Conservation (phyloP, 64 coral and sea anemone species). For the Stylophora pistillata region DNA sequence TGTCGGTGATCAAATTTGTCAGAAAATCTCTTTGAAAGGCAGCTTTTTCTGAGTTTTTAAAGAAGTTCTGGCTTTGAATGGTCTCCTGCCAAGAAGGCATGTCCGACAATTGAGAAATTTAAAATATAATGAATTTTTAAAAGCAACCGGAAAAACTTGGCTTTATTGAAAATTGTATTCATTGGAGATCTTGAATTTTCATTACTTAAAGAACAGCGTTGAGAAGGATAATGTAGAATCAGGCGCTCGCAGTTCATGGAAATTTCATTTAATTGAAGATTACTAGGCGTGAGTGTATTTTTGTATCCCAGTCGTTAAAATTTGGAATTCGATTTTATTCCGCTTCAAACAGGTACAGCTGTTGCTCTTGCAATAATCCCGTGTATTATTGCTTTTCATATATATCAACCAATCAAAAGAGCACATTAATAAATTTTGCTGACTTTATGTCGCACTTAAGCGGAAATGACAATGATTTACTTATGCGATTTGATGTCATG, state of each 20-base stretch:
- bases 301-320: background rate
- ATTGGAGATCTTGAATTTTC: background rate
- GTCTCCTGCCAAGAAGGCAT: no score
- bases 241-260: no score
- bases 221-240: no score
- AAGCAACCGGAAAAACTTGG: constrained; percentile 10
- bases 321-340: background rate
- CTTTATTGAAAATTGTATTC: background rate
- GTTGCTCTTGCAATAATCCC: background rate
- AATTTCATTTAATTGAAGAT: no score
- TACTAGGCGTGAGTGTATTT: no score
- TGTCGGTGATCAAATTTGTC: no score
- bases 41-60: no score
- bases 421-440: background rate
- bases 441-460: background rate
- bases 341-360: background rate
- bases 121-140: constrained; percentile 15
- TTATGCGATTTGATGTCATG: background rate
- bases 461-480: background rate
- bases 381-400: background rate
- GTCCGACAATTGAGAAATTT: background rate
- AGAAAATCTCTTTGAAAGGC: no score
- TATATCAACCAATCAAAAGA: background rate
- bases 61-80: no score
- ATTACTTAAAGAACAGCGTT: no score